Base-by-base conservation (phyloP, 1,140 invertebrate genomes). In the Harpegnathos saltator region DNA sequence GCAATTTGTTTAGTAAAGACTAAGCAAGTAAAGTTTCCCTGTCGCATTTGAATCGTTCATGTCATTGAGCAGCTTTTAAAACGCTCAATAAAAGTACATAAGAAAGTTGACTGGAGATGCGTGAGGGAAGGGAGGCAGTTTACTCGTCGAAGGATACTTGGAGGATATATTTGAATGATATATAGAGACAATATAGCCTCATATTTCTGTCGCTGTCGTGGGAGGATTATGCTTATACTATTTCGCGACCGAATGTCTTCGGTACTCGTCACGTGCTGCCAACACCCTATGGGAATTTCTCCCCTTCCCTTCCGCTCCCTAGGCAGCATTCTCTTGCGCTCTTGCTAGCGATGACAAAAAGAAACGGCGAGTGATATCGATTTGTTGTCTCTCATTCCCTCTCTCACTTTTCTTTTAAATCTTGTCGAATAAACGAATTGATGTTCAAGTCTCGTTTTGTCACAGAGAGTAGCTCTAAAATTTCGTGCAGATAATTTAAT, bases 181-280 rank as follows among this genome's bases (percentile, higher is more conserved):
- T 90, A 91, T 89, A 87, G 54, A 63, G 82, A 90, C 87, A 90
- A 90, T 91, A 90, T 90, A 78, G 87, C 81, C 62, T 84, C 84
- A 90, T 91, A 90, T 91, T 91, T 90, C 80, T 90, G 73, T 88
- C 75, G 74, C 89, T 90, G 87, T 88, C 89, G 81, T 68, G 54
- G 63, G 52, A 83, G 89, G 84, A 91, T 91, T 91, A 91, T 89
- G 90, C 84, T 90, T 90, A 89, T 85, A 91, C 82, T 90, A 75
- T 84, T 89, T 80, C 85, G 85, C 82, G 75, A 74, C 83, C 78
- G 78, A 90, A 89, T 89, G 90, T 91, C 89, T 89, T 91, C 81
- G 87, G 87, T 88, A 90, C 89, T 91, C 89, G 89, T 90, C 90
- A 87, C 89, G 87, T 90, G 86, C 69, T 65, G 75, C 58, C 61